Evolutionary conservation across 1,140 invertebrate species (phyloP), one percentile per base, ranked within the genome.

Genomic region (Eriocheir sinensis): DNA sequence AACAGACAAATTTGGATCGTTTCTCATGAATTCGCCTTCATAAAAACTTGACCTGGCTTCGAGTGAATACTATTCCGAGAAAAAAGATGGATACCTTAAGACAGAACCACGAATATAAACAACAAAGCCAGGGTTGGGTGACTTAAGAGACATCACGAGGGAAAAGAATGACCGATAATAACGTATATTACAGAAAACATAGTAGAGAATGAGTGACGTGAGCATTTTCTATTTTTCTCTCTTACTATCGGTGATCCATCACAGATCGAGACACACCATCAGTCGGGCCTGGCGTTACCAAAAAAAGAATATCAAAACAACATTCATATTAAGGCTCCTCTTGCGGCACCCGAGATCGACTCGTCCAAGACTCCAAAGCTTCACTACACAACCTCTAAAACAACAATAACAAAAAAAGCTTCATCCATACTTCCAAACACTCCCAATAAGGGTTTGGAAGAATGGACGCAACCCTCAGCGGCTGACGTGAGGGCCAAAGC

Each of bases 341-440:
- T 72, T 72, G 6, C 60, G 60, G 60, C 60, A 72, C 60, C 60
- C 60, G 60, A 72, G 60, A n/a, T n/a, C n/a, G n/a, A n/a, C 60
- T 72, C 60, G 21, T 72, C 21, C 60, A 72, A n/a, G 60, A 72
- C 60, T n/a, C n/a, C 21, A 21, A 9, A 53, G 48, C 48, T 72
- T 72, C 60, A 72, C 60, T 72, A n/a, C 21, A 72, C 60, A 72
- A 72, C 60, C 60, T 72, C 60, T n/a, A n/a, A n/a, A n/a, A n/a
- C n/a, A n/a, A n/a, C n/a, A n/a, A n/a, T n/a, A n/a, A n/a, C n/a
- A n/a, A n/a, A 72, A 72, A 27, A 72, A 53, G 48, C 60, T 27
- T 72, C 60, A 72, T n/a, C 60, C 60, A 72, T n/a, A n/a, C 27
- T n/a, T n/a, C 60, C 60, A 72, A n/a, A 72, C 60, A 21, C 60